Percentiles rank a stretch among this genome's conserved stretches.
phyloP scores from a whole-genome alignment of 2,797 vertebrate species.

The Triplophysa yarkandensis region DNA sequence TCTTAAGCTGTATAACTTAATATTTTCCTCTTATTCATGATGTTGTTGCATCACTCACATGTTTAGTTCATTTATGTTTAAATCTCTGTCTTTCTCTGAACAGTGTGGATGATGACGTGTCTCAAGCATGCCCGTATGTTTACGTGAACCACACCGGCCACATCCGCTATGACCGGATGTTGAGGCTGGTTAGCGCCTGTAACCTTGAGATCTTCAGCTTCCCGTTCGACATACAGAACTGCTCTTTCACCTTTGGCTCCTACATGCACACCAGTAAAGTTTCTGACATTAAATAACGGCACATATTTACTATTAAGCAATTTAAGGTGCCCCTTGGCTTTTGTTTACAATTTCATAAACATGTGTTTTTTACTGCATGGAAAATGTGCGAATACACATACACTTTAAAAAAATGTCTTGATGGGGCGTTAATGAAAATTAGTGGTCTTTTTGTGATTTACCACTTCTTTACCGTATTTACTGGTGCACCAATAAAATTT shows the following conservation, averaged over 20 bases:
- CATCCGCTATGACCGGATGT: constrained; percentile 80
- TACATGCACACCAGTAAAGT: constrained; percentile 80
- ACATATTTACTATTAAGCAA: background rate
- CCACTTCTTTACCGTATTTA: no score
- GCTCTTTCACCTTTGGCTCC: constrained; percentile 76
- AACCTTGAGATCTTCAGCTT: constrained; percentile 81
- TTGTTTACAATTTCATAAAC: background rate
- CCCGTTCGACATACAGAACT: constrained; percentile 84
- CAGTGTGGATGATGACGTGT: constrained; percentile 82
- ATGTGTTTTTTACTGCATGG: no score
- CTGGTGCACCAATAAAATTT: no score
- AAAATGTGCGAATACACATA: no score
- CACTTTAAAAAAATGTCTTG: no score
- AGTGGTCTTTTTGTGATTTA: no score
- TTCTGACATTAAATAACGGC: constrained; percentile 12
- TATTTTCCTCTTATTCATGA: background rate
- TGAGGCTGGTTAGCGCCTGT: constrained; percentile 78
- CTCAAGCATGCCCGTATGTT: constrained; percentile 78
- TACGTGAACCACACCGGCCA: constrained; percentile 81
- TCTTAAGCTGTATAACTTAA: no score
- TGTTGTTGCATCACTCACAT: background rate
- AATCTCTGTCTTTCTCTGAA: constrained; percentile 7
- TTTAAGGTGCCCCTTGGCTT: background rate
- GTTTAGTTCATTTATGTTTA: background rate
- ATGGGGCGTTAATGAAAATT: no score